phyloP scores from a whole-genome alignment of 2,113 vertebrate genomes.

The Manacus vitellinus region DNA sequence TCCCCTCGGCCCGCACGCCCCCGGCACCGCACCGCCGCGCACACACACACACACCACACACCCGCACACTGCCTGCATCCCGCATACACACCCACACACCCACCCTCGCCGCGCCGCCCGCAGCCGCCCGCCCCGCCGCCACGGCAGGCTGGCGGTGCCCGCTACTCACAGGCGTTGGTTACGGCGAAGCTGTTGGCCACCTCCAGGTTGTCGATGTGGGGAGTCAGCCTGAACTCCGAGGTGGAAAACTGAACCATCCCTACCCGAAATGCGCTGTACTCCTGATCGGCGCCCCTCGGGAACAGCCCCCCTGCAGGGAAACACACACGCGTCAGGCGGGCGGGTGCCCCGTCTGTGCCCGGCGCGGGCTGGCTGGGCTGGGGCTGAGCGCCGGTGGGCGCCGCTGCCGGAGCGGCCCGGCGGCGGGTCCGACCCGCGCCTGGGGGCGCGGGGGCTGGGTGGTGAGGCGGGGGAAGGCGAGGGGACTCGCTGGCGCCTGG shows the following conservation, averaged over 20 bases:
- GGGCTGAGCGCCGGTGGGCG: not conserved
- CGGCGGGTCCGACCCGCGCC: not conserved
- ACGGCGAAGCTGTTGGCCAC: constrained; percentile 99
- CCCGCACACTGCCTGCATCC: not conserved
- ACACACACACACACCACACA: not conserved
- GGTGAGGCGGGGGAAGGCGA: not conserved
- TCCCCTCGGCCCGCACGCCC: too few species aligned
- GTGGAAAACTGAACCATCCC: constrained; percentile 96
- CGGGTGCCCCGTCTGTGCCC: not conserved
- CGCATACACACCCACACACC: not conserved
- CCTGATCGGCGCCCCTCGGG: constrained; percentile 96
- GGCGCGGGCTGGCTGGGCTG: not conserved
- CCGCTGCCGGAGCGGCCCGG: not conserved
- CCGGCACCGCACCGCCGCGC: not conserved
- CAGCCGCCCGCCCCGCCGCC: not conserved
- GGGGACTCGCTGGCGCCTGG: not conserved
- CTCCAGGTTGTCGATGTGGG: constrained; percentile 98
- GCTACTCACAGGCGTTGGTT: constrained; percentile 96
- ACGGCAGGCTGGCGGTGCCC: not conserved
- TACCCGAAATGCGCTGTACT: constrained; percentile 98
- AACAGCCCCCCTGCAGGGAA: constrained; percentile 91
- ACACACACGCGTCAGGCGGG: constrained; percentile 52
- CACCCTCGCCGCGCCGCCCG: not conserved
- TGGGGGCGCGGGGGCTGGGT: not conserved
- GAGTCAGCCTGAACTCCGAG: constrained; percentile 93